Conservation (phyloP, 2,113 vertebrate species). For the Centrocercus urophasianus region DNA sequence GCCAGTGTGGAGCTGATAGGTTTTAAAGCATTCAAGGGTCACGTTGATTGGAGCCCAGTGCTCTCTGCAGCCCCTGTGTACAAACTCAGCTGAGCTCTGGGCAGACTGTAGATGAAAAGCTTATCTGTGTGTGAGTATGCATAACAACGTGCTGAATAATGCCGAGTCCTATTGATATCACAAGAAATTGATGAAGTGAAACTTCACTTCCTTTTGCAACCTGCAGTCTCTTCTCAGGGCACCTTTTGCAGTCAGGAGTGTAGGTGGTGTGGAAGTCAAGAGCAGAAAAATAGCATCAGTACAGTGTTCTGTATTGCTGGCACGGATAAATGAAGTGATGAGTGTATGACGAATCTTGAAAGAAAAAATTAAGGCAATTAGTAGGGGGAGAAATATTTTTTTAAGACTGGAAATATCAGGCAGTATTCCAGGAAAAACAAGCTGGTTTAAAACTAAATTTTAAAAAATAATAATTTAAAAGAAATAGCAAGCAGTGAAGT, state of each 20-base stretch:
- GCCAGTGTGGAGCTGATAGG: background rate
- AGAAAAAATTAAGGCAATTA: background rate
- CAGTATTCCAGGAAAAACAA: background rate
- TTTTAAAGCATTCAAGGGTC: background rate
- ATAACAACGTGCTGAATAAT: background rate
- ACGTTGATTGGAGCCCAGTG: fast-evolving
- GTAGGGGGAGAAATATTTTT: background rate
- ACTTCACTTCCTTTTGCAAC: background rate
- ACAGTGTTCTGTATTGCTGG: background rate
- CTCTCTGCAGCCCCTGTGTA: background rate
- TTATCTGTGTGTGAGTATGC: background rate
- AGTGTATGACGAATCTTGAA: background rate
- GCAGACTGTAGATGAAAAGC: background rate
- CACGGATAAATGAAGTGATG: background rate
- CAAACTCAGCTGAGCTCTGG: background rate
- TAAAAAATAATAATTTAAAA: background rate
- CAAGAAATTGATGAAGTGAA: background rate
- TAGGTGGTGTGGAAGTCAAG: background rate
- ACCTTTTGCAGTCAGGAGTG: background rate
- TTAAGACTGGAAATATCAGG: background rate
- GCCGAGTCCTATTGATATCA: fast-evolving
- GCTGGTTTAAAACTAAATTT: background rate
- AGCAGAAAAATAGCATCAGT: background rate
- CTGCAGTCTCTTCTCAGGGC: background rate
- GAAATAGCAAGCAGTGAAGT: background rate